These are phyloP conservation scores for Amphipyra tragopoginis DNA, from an alignment of 2,888 invertebrate species.

Conservation along the genomic window DNA sequence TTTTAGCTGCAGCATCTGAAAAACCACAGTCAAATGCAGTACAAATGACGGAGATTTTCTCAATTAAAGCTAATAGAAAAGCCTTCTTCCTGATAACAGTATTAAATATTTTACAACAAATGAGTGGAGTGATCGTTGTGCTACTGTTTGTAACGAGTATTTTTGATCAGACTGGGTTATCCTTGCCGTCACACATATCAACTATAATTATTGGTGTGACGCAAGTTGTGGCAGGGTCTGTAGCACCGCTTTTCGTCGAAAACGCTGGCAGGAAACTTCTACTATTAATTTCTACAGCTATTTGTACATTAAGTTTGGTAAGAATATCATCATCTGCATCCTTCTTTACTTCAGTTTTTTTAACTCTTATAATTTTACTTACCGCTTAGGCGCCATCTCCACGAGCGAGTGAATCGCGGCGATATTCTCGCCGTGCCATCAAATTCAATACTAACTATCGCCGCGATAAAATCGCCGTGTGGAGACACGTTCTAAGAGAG, in stretches of 20 bases:
- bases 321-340: slow-evolving; percentile 36
- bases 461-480: no score
- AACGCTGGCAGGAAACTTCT: slow-evolving; percentile 67
- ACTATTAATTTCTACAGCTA: slow-evolving; percentile 66
- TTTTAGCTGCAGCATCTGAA: slow-evolving; percentile 23
- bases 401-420: no score
- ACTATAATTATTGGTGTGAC: slow-evolving; percentile 71
- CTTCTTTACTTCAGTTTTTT: neutral
- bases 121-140: slow-evolving; percentile 68
- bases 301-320: slow-evolving; percentile 70
- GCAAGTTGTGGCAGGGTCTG: slow-evolving; percentile 63
- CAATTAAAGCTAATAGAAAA: slow-evolving; percentile 65
- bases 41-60: slow-evolving; percentile 65
- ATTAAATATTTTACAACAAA: slow-evolving; percentile 65
- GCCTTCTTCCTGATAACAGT: slow-evolving; percentile 65
- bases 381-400: no score
- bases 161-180: slow-evolving; percentile 68
- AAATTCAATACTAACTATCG: no score
- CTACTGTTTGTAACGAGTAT: slow-evolving; percentile 69
- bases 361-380: no score
- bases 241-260: slow-evolving; percentile 71
- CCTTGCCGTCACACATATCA: slow-evolving; percentile 66
- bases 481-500: no score
- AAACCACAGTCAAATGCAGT: slow-evolving; percentile 41
- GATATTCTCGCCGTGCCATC: no score